Evolutionary conservation across 2,888 invertebrate genomes (phyloP).

Genomic region (Holacanthella duospinosa): DNA sequence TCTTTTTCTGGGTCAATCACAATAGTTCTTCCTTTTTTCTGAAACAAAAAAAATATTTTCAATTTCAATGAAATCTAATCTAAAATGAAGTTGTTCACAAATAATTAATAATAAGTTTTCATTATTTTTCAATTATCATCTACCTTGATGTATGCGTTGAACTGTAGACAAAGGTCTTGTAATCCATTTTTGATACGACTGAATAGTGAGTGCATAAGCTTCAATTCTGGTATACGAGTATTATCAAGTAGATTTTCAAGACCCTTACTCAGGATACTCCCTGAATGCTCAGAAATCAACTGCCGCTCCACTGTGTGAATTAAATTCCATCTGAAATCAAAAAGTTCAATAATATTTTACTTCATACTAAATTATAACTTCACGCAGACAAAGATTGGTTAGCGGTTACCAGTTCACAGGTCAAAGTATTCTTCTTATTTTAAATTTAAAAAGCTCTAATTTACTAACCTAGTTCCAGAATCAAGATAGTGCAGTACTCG

Average conservation of each 20-base stretch:
- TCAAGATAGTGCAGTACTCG: conserved; percentile 87
- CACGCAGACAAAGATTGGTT: too few relatives aligned
- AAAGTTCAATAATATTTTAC: too few relatives aligned
- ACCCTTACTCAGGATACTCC: conserved; percentile 83
- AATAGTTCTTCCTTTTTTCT: conserved; percentile 73
- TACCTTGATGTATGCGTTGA: conserved; percentile 90
- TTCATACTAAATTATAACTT: too few relatives aligned
- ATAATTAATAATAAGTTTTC: neutral
- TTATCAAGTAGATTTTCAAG: conserved; percentile 82
- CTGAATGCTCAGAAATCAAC: conserved; percentile 80
- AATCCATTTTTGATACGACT: conserved; percentile 85
- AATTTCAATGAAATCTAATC: too few relatives aligned
- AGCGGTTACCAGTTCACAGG: too few relatives aligned
- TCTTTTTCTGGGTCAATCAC: conserved; percentile 97
- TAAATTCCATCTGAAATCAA: conserved; percentile 57
- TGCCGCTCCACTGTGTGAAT: conserved; percentile 89
- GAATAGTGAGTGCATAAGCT: conserved; percentile 75
- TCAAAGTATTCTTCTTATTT: too few relatives aligned
- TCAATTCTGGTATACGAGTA: conserved; percentile 74
- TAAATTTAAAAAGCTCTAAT: too few relatives aligned
- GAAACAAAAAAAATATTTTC: conserved; percentile 1
- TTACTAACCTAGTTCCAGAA: conserved; percentile 85
- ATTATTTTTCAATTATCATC: conserved; percentile 12
- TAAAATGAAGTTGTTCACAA: too few relatives aligned
- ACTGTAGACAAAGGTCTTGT: conserved; percentile 72